Evolutionary conservation across 53 echinoderm and acorn worm species (phyloP).

Genomic region (Echinometra lucunter): DNA sequence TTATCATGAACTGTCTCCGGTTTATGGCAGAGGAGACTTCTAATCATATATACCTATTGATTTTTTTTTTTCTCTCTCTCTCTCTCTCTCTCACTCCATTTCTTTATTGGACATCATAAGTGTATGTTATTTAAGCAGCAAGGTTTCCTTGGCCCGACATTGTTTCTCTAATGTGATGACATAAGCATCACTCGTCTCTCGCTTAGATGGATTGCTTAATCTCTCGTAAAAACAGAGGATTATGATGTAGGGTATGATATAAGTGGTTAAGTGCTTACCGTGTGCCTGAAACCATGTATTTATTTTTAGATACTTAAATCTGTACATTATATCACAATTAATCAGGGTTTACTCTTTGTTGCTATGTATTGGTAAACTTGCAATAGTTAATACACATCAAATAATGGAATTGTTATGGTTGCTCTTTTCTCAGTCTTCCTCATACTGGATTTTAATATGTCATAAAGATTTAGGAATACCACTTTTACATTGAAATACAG

Average conservation of each 20-base stretch:
- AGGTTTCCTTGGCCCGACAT: conserved; percentile 4
- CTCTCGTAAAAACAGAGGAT: neutral
- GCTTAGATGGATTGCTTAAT: conserved; percentile 19
- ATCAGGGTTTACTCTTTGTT: neutral
- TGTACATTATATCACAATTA: neutral
- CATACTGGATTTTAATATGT: no score
- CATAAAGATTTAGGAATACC: no score
- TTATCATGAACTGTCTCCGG: neutral
- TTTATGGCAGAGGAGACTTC: conserved; percentile 35
- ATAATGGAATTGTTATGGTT: no score
- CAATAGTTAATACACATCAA: no score
- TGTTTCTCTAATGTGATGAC: conserved; percentile 8
- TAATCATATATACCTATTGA: conserved; percentile 44
- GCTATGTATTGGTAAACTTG: no score
- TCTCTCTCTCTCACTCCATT: neutral
- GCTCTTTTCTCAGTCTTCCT: no score
- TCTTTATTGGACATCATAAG: conserved; percentile 12
- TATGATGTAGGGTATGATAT: neutral
- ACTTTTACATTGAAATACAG: no score
- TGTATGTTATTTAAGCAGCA: conserved; percentile 1
- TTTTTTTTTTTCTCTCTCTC: neutral
- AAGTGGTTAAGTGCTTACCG: neutral
- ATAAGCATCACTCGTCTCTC: neutral
- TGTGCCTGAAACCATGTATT: neutral
- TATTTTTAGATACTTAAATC: neutral